Evolutionary conservation across 2,888 invertebrate genomes (phyloP).

Genomic region (Entomobrya multifasciata): DNA sequence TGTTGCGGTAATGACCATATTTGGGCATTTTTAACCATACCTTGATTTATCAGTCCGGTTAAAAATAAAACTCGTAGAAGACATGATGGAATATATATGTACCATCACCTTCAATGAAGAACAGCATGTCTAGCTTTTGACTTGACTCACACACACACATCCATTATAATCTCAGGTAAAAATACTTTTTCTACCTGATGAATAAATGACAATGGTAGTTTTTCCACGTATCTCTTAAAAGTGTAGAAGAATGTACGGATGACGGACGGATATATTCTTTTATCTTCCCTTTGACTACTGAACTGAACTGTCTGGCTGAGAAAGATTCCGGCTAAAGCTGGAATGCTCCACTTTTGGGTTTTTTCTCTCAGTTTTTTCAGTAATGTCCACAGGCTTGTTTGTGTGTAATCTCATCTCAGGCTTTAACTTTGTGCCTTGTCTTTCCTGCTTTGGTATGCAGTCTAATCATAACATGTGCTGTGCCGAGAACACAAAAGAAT

Average conservation of each 20-base stretch:
- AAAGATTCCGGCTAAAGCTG: slow-evolving; percentile 8
- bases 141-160: too few relatives aligned
- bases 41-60: neutral
- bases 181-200: neutral
- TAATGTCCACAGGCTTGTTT: neutral
- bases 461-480: too few relatives aligned
- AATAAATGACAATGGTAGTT: neutral
- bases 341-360: slow-evolving; percentile 24
- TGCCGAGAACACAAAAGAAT: too few relatives aligned
- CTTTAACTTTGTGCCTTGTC: too few relatives aligned
- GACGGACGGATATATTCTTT: neutral
- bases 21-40: neutral
- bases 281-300: neutral
- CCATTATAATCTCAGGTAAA: too few relatives aligned
- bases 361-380: neutral
- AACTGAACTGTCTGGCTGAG: neutral
- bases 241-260: too few relatives aligned
- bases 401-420: neutral
- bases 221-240: too few relatives aligned
- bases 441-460: too few relatives aligned
- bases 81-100: neutral
- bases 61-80: neutral
- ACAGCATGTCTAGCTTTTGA: too few relatives aligned
- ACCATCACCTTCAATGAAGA: neutral
- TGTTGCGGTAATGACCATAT: too few relatives aligned